A percentile compares a stretch with the other conserved stretches of the same genome.
phyloP scores from a whole-genome alignment of 2,888 invertebrate species.

The Xiphydria camelus region DNA sequence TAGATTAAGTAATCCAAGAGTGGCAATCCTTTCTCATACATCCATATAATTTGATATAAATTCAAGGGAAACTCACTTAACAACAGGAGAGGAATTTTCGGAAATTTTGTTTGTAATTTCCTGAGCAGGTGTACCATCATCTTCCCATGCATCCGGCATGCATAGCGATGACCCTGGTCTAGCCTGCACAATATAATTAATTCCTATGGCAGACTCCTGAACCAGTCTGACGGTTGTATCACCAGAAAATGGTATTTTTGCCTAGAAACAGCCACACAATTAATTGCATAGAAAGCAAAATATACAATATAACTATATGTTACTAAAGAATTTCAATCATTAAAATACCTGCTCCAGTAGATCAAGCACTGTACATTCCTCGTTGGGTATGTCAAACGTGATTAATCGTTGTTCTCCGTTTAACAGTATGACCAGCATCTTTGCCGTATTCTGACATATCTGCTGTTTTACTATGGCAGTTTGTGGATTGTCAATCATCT shows the following conservation, averaged over 20 bases:
- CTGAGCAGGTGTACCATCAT: slow-evolving; percentile 7
- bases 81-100: slow-evolving; percentile 23
- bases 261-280: slow-evolving; percentile 56
- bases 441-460: slow-evolving; percentile 64
- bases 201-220: slow-evolving; percentile 73
- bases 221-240: slow-evolving; percentile 76
- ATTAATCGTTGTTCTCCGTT: slow-evolving; percentile 81
- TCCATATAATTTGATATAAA: too few species aligned
- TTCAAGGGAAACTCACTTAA: slow-evolving; percentile 20
- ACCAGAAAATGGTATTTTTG: slow-evolving; percentile 70
- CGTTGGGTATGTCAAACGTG: slow-evolving; percentile 79
- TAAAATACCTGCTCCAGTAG: slow-evolving; percentile 72
- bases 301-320: too few species aligned
- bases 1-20: too few species aligned
- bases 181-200: slow-evolving; percentile 79
- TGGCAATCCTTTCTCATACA: too few species aligned
- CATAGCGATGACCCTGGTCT: slow-evolving; percentile 50
- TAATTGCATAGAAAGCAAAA: too few species aligned
- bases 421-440: slow-evolving; percentile 78
- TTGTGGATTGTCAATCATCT: slow-evolving; percentile 47
- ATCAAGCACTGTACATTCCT: slow-evolving; percentile 81
- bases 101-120: slow-evolving; percentile 13
- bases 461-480: slow-evolving; percentile 49
- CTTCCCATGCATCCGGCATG: slow-evolving; percentile 1
- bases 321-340: too few species aligned